phyloP scores from a whole-genome alignment of 1,140 invertebrate species.

The Apis dorsata region DNA sequence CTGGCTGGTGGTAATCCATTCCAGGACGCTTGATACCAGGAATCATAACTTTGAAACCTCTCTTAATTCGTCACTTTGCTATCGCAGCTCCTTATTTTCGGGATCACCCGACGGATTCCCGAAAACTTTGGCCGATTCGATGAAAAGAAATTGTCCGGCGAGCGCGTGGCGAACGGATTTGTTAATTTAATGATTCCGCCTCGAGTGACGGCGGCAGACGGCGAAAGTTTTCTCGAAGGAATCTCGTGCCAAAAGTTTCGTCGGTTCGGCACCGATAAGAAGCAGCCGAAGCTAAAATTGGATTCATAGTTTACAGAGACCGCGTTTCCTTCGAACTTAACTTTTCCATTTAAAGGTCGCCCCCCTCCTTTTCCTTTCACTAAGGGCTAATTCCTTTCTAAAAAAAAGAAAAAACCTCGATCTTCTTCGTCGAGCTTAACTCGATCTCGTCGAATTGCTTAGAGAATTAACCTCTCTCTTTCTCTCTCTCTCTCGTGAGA shows the following conservation, averaged over 20 bases:
- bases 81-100: neutral
- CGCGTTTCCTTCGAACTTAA: constrained; percentile 39
- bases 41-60: constrained; percentile 33
- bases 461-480: constrained; percentile 9
- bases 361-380: constrained; percentile 18
- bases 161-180: constrained; percentile 37
- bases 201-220: constrained; percentile 25
- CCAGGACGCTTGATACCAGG: neutral
- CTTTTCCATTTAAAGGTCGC: constrained; percentile 42
- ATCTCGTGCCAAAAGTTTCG: constrained; percentile 4
- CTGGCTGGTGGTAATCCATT: neutral
- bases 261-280: constrained; percentile 43
- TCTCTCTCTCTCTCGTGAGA: no score
- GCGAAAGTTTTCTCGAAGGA: constrained; percentile 16
- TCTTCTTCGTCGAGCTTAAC: neutral
- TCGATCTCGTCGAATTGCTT: constrained; percentile 4
- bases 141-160: constrained; percentile 46
- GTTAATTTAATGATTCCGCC: constrained; percentile 47
- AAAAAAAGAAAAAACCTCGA: constrained; percentile 16
- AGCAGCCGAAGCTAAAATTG: constrained; percentile 43
- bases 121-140: constrained; percentile 35
- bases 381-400: constrained; percentile 28
- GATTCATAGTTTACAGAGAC: constrained; percentile 54
- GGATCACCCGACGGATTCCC: constrained; percentile 10
- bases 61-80: constrained; percentile 3